Evolutionary conservation across 2,888 invertebrate genomes (phyloP).

Genomic region (Dryococelus australis): DNA sequence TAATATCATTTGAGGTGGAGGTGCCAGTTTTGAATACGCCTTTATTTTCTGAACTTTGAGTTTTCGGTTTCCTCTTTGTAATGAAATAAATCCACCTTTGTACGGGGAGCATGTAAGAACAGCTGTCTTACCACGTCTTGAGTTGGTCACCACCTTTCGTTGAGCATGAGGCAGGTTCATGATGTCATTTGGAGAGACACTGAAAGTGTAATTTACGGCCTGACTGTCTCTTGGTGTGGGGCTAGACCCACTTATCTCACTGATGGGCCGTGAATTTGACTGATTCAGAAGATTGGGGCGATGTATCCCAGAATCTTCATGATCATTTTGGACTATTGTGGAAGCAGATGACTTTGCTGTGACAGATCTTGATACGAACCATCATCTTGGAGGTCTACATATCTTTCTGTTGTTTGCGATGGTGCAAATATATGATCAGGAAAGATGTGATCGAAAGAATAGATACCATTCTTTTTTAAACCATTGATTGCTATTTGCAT

Average conservation of each 20-base stretch:
- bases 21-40: background rate
- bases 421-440: background rate
- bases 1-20: background rate
- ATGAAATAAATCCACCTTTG: background rate
- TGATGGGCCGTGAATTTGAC: too few species aligned
- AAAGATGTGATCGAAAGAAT: slow-evolving; percentile 39
- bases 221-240: too few species aligned
- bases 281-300: too few species aligned
- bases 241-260: too few species aligned
- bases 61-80: background rate
- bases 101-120: background rate
- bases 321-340: too few species aligned
- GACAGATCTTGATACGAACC: too few species aligned
- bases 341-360: too few species aligned
- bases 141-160: background rate
- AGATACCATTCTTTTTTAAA: slow-evolving; percentile 46
- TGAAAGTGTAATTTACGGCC: background rate
- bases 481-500: slow-evolving; percentile 44
- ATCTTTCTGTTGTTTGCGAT: background rate
- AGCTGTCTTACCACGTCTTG: background rate
- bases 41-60: background rate
- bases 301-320: too few species aligned
- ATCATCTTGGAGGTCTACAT: background rate
- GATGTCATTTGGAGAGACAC: background rate
- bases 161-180: background rate